Percentiles rank a stretch among this genome's conserved stretches.
phyloP scores from a whole-genome alignment of 2,113 vertebrate genomes.

The Gymnobelideus leadbeateri region DNA sequence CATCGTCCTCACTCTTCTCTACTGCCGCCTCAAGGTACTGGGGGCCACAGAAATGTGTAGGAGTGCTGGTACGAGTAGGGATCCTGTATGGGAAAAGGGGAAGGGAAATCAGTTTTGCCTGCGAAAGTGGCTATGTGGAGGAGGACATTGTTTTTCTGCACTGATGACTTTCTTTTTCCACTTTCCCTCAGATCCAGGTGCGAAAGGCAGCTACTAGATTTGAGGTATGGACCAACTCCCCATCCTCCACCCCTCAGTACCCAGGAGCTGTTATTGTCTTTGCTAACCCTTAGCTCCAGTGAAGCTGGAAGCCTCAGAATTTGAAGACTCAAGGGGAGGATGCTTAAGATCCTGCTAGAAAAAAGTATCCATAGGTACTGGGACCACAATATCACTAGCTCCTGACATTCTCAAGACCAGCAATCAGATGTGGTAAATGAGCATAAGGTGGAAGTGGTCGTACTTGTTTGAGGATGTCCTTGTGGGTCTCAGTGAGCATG shows the following conservation, averaged over 20 bases:
- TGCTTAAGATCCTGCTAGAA: background rate
- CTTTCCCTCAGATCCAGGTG: constrained; percentile 68
- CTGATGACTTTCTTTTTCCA: background rate
- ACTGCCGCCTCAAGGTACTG: constrained; percentile 90
- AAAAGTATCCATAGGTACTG: background rate
- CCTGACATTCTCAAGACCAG: background rate
- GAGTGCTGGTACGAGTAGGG: background rate
- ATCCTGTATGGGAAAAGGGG: background rate
- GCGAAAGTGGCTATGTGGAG: background rate
- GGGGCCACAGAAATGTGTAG: background rate
- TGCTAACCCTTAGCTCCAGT: background rate
- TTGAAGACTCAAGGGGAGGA: background rate
- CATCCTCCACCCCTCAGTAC: no score
- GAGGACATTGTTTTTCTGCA: background rate
- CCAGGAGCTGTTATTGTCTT: accelerated
- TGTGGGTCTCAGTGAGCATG: background rate
- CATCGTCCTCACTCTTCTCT: constrained; percentile 89
- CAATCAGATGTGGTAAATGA: background rate
- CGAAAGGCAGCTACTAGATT: constrained; percentile 65
- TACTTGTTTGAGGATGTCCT: background rate
- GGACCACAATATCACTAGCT: background rate
- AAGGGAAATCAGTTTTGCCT: background rate
- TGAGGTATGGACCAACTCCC: constrained; percentile 64
- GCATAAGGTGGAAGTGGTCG: background rate
- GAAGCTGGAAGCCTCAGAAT: background rate